phyloP scores from a whole-genome alignment of 2,888 invertebrate species.

The Ephialtes manifestator region DNA sequence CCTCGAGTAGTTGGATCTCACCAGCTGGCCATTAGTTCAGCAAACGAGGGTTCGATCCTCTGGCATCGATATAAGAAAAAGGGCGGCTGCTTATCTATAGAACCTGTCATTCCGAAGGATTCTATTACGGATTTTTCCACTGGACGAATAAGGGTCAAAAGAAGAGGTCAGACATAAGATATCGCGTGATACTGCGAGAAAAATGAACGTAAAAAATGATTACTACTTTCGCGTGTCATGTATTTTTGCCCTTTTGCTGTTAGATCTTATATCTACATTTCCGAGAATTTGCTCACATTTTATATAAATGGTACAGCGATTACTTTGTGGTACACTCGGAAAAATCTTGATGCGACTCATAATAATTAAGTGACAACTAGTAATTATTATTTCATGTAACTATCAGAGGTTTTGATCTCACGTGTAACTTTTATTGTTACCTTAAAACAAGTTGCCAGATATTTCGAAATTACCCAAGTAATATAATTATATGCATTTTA shows the following conservation, averaged over 20 bases:
- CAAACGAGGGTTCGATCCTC: constrained; percentile 74
- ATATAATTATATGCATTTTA: too few relatives aligned
- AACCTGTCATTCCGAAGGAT: background rate
- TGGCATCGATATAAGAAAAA: constrained; percentile 72
- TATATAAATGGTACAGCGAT: too few relatives aligned
- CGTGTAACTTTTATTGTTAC: too few relatives aligned
- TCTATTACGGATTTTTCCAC: constrained; percentile 11
- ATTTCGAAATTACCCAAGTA: too few relatives aligned
- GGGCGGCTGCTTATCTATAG: constrained; percentile 7
- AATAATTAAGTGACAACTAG: too few relatives aligned
- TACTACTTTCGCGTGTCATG: background rate
- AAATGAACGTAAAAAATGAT: background rate
- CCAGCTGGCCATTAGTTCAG: constrained; percentile 74
- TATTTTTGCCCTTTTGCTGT: background rate
- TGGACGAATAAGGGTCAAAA: background rate
- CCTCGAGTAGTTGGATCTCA: constrained; percentile 16
- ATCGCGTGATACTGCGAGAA: constrained; percentile 1
- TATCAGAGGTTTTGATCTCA: too few relatives aligned
- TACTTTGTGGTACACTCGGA: too few relatives aligned
- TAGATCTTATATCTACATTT: background rate
- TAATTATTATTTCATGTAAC: too few relatives aligned
- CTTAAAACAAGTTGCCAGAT: too few relatives aligned
- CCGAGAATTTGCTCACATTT: background rate
- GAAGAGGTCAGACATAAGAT: background rate
- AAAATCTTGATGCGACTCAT: too few relatives aligned